Base-by-base conservation (phyloP, 2,797 vertebrate species). In the Linurgus olivaceus region DNA sequence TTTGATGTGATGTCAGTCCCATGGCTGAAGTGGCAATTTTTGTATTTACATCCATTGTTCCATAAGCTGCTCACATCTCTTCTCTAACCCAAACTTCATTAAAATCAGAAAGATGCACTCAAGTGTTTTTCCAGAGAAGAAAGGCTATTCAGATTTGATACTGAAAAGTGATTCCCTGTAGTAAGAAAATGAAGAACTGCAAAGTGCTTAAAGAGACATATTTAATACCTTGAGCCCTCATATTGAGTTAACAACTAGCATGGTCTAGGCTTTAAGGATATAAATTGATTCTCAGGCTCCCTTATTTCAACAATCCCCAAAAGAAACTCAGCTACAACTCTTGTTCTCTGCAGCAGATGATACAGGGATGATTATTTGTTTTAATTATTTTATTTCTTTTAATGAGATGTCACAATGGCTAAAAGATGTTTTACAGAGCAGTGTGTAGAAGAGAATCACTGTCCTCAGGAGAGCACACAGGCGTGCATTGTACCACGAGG, bases 171-270 rank as follows among this genome's bases (percentile, higher is more conserved):
- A 81, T 94, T 97, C 97, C 96, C 95, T 10, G 6, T 38, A 72
- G 96, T 85, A 77, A 96, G 89, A 81, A 95, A 97, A 96, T 74
- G 45, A 97, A 96, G 95, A 96, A 89, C 89, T 94, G 87, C 76
- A 91, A 94, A 97, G 78, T 82, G 37, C 95, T 97, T 91, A 95
- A 93, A 96, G 94, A 96, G 91, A 97, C 88, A 94, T 29, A 96
- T 92, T 93, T 97, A 97, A 97, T 90, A 81, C 78, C 82, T 97
- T 96, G 90, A 96, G 94, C 61, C 88, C 88, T 95, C 57, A 88
- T 74, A 78, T 54, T 97, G 94, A 96, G 96, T 97, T 97, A 97
- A 97, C 95, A 97, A 90, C 93, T 90, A 87, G 59, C 85, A 71
- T 19, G 63, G 86, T 72, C 77, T 81, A 93, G 90, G 66, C 74